Evolutionary conservation across 2,113 vertebrate species (phyloP).

Genomic region (Tetraodon nigroviridis): DNA sequence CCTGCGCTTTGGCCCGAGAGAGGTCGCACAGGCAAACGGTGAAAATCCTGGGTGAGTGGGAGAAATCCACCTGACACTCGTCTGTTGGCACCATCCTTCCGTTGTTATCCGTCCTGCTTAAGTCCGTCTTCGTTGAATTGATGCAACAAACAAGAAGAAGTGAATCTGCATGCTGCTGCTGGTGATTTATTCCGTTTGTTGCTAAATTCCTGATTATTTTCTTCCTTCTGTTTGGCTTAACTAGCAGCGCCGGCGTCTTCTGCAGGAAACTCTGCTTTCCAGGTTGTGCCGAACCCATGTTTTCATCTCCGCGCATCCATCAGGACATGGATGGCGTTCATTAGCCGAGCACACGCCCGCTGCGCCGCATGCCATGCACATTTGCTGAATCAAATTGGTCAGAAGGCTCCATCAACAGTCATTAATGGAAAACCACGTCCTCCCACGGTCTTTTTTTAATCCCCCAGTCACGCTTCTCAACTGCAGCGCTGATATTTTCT

Average conservation of each 20-base stretch:
- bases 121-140: background rate
- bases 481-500: background rate
- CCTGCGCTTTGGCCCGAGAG: conserved; percentile 47
- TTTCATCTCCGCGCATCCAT: conserved; percentile 32
- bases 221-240: conserved; percentile 23
- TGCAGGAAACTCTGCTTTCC: conserved; percentile 32
- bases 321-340: conserved; percentile 40
- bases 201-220: too few relatives aligned
- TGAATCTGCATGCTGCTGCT: background rate
- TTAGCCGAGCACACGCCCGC: conserved; percentile 28
- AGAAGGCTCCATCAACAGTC: conserved; percentile 36
- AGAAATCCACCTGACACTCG: background rate
- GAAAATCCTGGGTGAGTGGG: conserved; percentile 77
- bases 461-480: conserved; percentile 2
- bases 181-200: conserved; percentile 25
- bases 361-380: conserved; percentile 13
- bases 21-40: conserved; percentile 75
- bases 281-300: conserved; percentile 27
- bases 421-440: conserved; percentile 29
- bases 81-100: background rate
- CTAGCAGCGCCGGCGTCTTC: conserved; percentile 30
- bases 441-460: background rate
- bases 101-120: background rate
- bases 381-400: conserved; percentile 39
- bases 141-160: background rate